Conservation (phyloP, 2,888 invertebrate genomes). For the Tipula lateralis region DNA sequence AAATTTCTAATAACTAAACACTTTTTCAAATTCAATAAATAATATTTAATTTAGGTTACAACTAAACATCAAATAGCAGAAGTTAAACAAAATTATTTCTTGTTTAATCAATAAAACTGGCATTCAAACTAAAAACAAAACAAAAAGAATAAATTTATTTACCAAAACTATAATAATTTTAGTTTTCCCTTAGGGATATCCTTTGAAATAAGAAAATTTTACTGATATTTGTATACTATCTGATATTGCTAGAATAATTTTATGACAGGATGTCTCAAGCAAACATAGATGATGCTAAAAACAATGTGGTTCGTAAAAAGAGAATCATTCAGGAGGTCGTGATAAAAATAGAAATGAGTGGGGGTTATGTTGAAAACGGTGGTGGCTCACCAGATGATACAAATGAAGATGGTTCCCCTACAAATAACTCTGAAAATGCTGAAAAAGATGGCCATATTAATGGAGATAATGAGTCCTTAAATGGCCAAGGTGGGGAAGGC, state of each 20-base stretch:
- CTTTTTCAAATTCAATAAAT: neutral
- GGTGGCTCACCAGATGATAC: neutral
- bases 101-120: constrained; percentile 19
- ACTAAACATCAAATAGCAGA: neutral
- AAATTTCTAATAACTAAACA: neutral
- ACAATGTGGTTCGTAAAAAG: neutral
- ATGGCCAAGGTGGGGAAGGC: no score
- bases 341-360: constrained; percentile 20
- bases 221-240: neutral
- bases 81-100: neutral
- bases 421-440: no score
- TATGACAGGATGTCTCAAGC: neutral
- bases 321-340: neutral
- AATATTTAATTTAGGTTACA: neutral
- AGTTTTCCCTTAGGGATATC: neutral
- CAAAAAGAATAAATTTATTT: neutral
- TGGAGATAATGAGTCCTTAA: no score
- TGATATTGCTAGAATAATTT: neutral
- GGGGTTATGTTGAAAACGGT: neutral
- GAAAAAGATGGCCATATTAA: no score
- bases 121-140: neutral
- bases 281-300: neutral
- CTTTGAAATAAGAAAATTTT: neutral
- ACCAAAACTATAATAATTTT: neutral
- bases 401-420: neutral